Evolutionary conservation across 2,113 vertebrate species (phyloP), one percentile per base, ranked within the genome.

Genomic region (Leucosticte australis): DNA sequence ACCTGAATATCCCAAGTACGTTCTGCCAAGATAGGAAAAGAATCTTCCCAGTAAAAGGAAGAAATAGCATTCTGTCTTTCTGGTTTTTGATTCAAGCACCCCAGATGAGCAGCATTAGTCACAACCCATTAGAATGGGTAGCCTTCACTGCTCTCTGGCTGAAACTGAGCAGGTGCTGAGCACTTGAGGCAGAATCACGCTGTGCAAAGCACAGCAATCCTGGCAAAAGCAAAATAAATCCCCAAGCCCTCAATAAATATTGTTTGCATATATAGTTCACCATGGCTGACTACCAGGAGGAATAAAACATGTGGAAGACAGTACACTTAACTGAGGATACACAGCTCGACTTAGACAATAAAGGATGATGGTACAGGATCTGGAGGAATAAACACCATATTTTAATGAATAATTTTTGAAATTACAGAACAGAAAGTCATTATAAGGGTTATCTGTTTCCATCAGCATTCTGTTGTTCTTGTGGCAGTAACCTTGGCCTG

Each of bases 331-430:
- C 30, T 73, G 62, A 95, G 64, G 20, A 17, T 69, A 70, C 41
- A 44, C 83, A 95, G 88, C 53, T 95, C 95, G 89, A 73, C 57
- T 94, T 56, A 46, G 42, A 89, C 90, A 91, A 94, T 92, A 88
- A 88, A 91, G 55, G 75, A 79, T 76, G 49, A 86, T 86, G 39
- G 47, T 75, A 57, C 28, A 83, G 46, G 57, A 84, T 92, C 52
- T 60, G 44, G 16, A 89, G 55, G 44, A 87, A 92, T 87, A 87
- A 89, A 65, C 71, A 82, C 35, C 53, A 77, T 90, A 87, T 64
- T 94, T 83, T 96, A 90, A 96, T 79, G 69, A 94, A 86, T 63
- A 62, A 13, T 79, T 87, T 90, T 90, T 83, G 2, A 90, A 95
- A 92, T 64, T 88, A 37, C 46, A 86, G 53, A 89, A 79, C 60